Evolutionary conservation across 2,113 vertebrate species (phyloP).

Genomic region (Pluvialis apricaria): DNA sequence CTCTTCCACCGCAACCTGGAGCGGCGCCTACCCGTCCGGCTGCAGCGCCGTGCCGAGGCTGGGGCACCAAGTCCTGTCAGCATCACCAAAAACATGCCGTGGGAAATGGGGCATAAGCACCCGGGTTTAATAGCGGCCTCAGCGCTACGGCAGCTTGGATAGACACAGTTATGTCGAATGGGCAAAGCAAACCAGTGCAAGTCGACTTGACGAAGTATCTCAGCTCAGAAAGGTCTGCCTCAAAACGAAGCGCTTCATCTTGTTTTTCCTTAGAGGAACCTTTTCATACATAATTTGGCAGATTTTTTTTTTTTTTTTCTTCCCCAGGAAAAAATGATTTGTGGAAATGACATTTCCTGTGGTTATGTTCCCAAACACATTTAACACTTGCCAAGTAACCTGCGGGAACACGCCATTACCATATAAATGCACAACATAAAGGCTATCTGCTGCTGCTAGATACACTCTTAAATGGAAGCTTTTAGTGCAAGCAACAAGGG

Average conservation of each 20-base stretch:
- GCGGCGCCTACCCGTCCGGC: accelerated
- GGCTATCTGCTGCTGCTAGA: neutral
- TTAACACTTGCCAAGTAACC: neutral
- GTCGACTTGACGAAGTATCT: neutral
- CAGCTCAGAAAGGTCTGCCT: neutral
- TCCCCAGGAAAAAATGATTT: neutral
- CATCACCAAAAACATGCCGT: accelerated
- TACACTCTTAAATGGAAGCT: neutral
- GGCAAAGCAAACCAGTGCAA: accelerated
- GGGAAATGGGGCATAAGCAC: neutral
- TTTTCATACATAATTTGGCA: neutral
- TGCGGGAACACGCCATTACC: neutral
- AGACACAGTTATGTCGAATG: neutral
- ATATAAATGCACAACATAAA: neutral
- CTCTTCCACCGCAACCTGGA: neutral
- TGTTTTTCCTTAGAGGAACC: neutral
- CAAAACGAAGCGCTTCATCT: neutral
- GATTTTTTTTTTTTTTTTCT: neutral
- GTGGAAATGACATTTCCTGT: neutral
- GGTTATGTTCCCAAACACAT: neutral
- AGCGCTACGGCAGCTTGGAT: accelerated
- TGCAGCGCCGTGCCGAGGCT: neutral
- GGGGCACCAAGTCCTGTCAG: neutral
- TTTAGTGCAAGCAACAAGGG: neutral
- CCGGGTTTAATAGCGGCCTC: accelerated